These are phyloP conservation scores for Drosophila prostipennis DNA, from an alignment of 2,888 invertebrate species.

Conservation along the genomic window DNA sequence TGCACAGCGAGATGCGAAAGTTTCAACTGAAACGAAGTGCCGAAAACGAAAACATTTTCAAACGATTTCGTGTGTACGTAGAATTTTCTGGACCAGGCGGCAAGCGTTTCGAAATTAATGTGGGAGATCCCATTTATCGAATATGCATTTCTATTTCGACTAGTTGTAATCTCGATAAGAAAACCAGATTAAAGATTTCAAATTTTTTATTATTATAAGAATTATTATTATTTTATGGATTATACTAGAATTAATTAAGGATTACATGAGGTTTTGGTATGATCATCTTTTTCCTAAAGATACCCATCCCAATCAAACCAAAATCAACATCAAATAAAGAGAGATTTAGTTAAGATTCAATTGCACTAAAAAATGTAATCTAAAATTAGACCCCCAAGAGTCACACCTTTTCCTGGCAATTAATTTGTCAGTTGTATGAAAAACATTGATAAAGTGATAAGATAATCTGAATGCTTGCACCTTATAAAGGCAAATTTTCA, in stretches of 20 bases:
- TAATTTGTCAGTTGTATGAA: slow-evolving; percentile 17
- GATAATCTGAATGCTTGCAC: slow-evolving; percentile 13
- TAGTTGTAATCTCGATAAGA: no score
- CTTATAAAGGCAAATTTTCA: slow-evolving; percentile 12
- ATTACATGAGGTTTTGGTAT: no score
- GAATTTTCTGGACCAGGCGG: slow-evolving; percentile 47
- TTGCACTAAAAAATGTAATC: neutral
- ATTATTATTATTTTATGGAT: no score
- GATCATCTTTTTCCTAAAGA: no score
- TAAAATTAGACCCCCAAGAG: slow-evolving; percentile 8
- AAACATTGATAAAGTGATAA: slow-evolving; percentile 24
- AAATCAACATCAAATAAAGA: no score
- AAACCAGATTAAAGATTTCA: no score
- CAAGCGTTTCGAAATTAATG: slow-evolving; percentile 47
- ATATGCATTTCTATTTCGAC: neutral
- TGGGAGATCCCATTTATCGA: slow-evolving; percentile 1
- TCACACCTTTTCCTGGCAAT: slow-evolving; percentile 6
- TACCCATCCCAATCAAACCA: no score
- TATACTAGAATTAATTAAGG: no score
- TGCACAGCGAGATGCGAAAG: slow-evolving; percentile 57
- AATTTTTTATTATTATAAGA: no score
- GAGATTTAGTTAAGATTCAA: neutral
- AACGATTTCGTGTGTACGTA: slow-evolving; percentile 31
- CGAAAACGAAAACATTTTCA: slow-evolving; percentile 71
- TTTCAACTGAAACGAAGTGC: slow-evolving; percentile 60